phyloP scores from a whole-genome alignment of 2,113 vertebrate species.

The Ciconia boyciana region DNA sequence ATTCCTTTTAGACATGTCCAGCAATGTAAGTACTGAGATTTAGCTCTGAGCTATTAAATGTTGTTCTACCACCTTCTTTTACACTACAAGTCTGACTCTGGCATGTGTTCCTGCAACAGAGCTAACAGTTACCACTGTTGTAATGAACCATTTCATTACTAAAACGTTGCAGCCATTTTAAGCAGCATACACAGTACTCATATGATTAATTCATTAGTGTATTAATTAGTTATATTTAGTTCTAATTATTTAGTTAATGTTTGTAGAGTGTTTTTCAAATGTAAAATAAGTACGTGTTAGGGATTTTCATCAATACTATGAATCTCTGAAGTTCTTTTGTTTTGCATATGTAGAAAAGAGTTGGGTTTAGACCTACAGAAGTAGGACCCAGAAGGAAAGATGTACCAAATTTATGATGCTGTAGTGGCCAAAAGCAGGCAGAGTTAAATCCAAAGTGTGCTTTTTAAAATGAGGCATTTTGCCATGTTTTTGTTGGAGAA shows the following conservation, averaged over 20 bases:
- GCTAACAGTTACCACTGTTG: neutral
- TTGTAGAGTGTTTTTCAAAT: neutral
- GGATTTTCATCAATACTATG: neutral
- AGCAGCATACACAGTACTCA: neutral
- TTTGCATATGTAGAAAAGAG: neutral
- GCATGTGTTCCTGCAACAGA: neutral
- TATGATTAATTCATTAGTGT: conserved; percentile 5
- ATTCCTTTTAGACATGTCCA: neutral
- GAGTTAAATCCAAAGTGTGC: neutral
- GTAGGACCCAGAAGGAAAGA: neutral
- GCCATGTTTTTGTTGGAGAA: conserved; percentile 51
- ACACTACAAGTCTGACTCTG: neutral
- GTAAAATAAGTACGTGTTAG: neutral
- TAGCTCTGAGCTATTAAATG: neutral
- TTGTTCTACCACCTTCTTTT: neutral
- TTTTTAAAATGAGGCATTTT: conserved; percentile 14
- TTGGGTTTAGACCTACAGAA: neutral
- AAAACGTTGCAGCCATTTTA: neutral
- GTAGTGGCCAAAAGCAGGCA: neutral
- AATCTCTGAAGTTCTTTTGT: neutral
- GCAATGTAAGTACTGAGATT: neutral
- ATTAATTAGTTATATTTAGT: conserved; percentile 11
- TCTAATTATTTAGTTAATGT: conserved; percentile 14
- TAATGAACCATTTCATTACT: neutral
- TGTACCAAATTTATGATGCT: neutral